Evolutionary conservation across 37 sponge, comb jelly and placozoan species (phyloP).

Genomic region (Theonella swinhoei): DNA sequence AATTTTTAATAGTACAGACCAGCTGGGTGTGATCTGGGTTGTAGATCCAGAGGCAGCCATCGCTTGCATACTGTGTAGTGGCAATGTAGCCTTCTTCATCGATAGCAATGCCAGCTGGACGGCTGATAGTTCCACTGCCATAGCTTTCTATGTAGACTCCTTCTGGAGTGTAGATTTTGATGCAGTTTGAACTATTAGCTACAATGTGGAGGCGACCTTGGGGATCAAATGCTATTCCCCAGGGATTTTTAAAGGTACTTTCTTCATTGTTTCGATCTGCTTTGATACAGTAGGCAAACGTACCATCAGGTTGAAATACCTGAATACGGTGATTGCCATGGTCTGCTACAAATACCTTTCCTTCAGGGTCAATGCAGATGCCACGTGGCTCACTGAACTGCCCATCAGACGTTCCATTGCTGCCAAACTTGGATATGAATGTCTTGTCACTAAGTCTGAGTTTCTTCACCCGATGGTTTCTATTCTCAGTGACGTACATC

Average conservation of each 20-base stretch:
- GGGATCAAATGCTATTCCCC: slow-evolving; percentile 35
- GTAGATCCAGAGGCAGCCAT: neutral
- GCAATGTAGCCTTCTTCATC: slow-evolving; percentile 24
- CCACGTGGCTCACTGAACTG: slow-evolving; percentile 30
- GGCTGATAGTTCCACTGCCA: neutral
- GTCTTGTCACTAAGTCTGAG: slow-evolving; percentile 8
- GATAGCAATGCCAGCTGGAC: slow-evolving; percentile 34
- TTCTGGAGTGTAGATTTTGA: slow-evolving; percentile 41
- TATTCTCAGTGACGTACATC: slow-evolving; percentile 41
- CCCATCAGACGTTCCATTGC: slow-evolving; percentile 20
- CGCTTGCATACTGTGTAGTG: neutral
- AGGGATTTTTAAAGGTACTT: slow-evolving; percentile 10
- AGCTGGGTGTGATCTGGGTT: neutral
- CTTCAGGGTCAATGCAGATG: slow-evolving; percentile 19
- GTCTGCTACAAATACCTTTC: slow-evolving; percentile 30
- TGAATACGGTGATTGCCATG: slow-evolving; percentile 18
- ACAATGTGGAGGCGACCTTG: slow-evolving; percentile 29
- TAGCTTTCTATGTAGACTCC: slow-evolving; percentile 7
- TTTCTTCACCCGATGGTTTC: slow-evolving; percentile 37
- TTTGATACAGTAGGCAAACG: slow-evolving; percentile 5
- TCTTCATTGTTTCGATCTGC: neutral
- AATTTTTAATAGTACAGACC: neutral
- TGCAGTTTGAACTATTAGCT: neutral
- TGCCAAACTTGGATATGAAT: slow-evolving; percentile 37
- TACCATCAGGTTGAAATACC: slow-evolving; percentile 41